These are phyloP conservation scores for human (Homo sapiens) DNA, from an alignment of 2,113 vertebrate genomes.

Conservation along the genomic window DNA sequence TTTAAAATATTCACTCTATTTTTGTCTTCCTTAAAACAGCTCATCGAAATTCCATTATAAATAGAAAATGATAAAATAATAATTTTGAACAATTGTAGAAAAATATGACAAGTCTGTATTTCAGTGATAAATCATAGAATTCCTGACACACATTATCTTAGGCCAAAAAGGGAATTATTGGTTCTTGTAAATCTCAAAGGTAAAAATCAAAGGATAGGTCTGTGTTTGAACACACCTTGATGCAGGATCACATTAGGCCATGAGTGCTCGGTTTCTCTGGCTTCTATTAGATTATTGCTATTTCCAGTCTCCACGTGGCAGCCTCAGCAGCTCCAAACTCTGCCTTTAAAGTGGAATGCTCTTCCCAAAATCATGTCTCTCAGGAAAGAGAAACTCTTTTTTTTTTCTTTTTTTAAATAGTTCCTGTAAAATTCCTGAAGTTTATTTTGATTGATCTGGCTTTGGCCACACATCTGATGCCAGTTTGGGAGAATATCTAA, in stretches of 20 bases:
- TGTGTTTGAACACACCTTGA: neutral
- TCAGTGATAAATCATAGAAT: neutral
- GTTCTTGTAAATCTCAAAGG: neutral
- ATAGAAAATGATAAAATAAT: constrained; percentile 12
- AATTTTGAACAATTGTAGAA: neutral
- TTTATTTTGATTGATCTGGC: neutral
- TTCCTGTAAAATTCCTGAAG: neutral
- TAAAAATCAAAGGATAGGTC: neutral
- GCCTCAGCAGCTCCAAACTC: neutral
- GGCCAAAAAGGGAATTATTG: neutral
- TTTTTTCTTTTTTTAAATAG: neutral
- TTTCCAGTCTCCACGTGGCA: neutral
- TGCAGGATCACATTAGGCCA: neutral
- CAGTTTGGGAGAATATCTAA: neutral
- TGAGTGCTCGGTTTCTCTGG: neutral
- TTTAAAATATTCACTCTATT: neutral
- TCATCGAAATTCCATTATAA: neutral
- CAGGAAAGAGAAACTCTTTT: neutral
- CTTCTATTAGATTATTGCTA: neutral
- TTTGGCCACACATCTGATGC: neutral
- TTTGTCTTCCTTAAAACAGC: neutral
- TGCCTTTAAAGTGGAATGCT: neutral
- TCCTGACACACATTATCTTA: neutral
- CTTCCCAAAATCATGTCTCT: neutral
- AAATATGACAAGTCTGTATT: neutral